Conservation (phyloP, 1,140 invertebrate genomes). For the Cataglyphis hispanica region DNA sequence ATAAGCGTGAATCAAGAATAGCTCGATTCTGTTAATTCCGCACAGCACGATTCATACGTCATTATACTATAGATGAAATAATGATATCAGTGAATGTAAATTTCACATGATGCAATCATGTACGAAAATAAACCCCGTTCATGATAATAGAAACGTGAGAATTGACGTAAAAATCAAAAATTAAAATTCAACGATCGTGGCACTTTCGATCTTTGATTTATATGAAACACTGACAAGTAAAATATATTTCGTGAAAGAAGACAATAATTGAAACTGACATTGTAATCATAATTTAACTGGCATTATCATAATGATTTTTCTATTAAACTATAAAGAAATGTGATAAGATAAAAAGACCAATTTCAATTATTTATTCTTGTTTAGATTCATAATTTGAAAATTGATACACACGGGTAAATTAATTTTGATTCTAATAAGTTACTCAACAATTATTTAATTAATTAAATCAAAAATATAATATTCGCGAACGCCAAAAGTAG, state of each 20-base stretch:
- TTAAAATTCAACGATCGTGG: neutral
- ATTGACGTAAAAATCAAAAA: conserved; percentile 22
- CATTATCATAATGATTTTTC: neutral
- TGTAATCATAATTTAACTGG: neutral
- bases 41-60: neutral
- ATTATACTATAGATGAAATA: conserved; percentile 7
- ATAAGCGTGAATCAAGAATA: neutral
- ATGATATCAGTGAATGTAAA: conserved; percentile 10
- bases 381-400: neutral
- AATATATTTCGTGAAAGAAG: neutral
- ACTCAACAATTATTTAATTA: neutral
- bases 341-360: neutral
- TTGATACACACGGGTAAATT: neutral
- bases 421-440: neutral
- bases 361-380: neutral
- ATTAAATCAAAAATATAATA: neutral
- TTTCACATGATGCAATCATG: neutral
- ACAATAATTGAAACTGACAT: neutral
- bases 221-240: neutral
- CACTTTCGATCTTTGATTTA: neutral
- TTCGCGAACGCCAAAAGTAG: neutral
- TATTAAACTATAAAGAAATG: neutral
- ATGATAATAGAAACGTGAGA: conserved; percentile 31
- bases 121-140: conserved; percentile 5
- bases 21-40: neutral